Percentiles rank a stretch among this genome's conserved stretches.
Evolutionary conservation across 1,140 invertebrate genomes (phyloP).

Genomic region (Venturia canescens): DNA sequence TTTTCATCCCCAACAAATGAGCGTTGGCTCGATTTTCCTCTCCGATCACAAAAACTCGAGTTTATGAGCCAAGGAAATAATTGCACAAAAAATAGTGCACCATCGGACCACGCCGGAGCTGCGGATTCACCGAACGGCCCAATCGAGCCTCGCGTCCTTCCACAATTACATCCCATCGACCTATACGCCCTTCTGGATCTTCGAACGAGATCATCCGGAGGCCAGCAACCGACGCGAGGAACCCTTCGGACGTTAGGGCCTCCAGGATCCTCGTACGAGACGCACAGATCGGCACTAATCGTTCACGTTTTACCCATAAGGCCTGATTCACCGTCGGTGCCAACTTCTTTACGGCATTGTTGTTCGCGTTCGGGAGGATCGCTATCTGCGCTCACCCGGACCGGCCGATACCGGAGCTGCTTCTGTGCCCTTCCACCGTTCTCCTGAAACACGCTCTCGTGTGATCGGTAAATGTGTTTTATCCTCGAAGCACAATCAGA

Average conservation of each 20-base stretch:
- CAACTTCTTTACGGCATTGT: slow-evolving; percentile 74
- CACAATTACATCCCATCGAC: slow-evolving; percentile 61
- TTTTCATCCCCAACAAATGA: no score
- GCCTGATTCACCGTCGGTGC: slow-evolving; percentile 65
- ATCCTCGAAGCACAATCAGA: no score
- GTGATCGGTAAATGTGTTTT: no score
- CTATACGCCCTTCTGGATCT: slow-evolving; percentile 28
- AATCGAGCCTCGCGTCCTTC: slow-evolving; percentile 50
- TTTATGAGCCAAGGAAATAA: no score
- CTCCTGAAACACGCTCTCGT: no score
- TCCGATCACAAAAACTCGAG: no score
- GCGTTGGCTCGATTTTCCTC: no score
- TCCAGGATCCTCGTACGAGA: slow-evolving; percentile 57
- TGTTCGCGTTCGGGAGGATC: slow-evolving; percentile 69
- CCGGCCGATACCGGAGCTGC: slow-evolving; percentile 33
- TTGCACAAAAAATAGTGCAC: no score
- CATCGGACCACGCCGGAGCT: slow-evolving; percentile 50
- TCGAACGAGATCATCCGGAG: neutral
- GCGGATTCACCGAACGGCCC: slow-evolving; percentile 63
- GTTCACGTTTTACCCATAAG: slow-evolving; percentile 77
- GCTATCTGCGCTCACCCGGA: slow-evolving; percentile 72
- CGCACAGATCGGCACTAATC: slow-evolving; percentile 73
- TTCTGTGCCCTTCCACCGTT: slow-evolving; percentile 13
- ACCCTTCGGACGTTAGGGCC: slow-evolving; percentile 6
- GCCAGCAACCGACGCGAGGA: neutral